These are phyloP conservation scores for Holothuria leucospilota DNA, from an alignment of 53 echinoderm and acorn worm genomes.

Conservation along the genomic window DNA sequence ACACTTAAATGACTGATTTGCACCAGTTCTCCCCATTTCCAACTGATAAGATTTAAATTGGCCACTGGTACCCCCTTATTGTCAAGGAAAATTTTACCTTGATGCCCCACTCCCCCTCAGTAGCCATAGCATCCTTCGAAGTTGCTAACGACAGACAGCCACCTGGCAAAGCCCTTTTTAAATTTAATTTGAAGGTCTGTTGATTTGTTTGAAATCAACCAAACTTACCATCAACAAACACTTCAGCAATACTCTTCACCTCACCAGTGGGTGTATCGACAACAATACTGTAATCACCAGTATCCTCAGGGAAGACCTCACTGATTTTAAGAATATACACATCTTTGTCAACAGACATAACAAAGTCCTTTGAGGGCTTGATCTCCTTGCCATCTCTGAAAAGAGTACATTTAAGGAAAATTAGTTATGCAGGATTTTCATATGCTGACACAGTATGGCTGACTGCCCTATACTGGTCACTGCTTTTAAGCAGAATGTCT, in stretches of 20 bases:
- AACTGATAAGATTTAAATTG: too few species aligned
- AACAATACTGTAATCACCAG: constrained; percentile 77
- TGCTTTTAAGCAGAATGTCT: too few species aligned
- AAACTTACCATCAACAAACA: constrained; percentile 85
- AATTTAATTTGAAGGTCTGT: too few species aligned
- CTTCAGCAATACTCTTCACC: constrained; percentile 72
- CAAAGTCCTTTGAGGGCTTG: constrained; percentile 62
- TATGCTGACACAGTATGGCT: neutral
- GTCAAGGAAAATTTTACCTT: too few species aligned
- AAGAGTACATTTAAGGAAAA: constrained; percentile 7
- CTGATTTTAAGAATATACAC: constrained; percentile 71
- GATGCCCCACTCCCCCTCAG: too few species aligned
- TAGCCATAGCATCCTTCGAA: too few species aligned
- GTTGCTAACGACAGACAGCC: too few species aligned
- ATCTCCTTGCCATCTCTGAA: constrained; percentile 88
- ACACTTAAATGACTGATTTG: too few species aligned
- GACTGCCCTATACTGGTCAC: neutral
- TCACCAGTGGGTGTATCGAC: constrained; percentile 69
- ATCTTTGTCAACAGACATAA: constrained; percentile 69
- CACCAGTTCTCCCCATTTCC: too few species aligned
- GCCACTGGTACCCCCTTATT: too few species aligned
- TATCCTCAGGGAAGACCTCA: constrained; percentile 76
- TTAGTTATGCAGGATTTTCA: neutral
- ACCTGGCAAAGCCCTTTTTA: too few species aligned
- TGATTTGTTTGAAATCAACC: too few species aligned